Evolutionary conservation across 1,140 invertebrate genomes (phyloP).

Genomic region (Daktulosphaira vitifoliae): DNA sequence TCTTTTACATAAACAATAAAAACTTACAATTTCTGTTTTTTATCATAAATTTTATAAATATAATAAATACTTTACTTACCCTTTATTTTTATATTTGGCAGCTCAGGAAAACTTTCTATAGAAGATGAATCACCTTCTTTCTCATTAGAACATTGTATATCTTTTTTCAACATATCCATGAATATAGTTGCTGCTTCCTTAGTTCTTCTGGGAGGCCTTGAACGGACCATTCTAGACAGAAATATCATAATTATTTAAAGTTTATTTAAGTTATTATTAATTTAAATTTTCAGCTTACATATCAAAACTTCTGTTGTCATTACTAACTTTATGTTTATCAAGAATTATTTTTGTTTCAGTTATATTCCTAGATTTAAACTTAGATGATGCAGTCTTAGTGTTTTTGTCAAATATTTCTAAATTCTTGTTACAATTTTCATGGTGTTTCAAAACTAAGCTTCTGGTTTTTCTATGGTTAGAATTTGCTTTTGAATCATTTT

Average conservation of each 20-base stretch:
- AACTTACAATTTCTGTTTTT: no score
- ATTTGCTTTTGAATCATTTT: conserved; percentile 20
- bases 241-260: conserved; percentile 13
- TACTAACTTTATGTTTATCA: conserved; percentile 5
- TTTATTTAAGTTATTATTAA: background rate
- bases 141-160: conserved; percentile 50
- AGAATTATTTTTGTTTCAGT: conserved; percentile 6
- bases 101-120: conserved; percentile 56
- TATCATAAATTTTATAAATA: no score
- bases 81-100: conserved; percentile 54
- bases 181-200: conserved; percentile 66
- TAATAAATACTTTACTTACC: conserved; percentile 35
- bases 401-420: conserved; percentile 35
- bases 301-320: no score
- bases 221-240: conserved; percentile 31
- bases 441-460: conserved; percentile 22
- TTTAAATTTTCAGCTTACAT: background rate
- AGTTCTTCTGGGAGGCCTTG: conserved; percentile 57
- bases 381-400: conserved; percentile 33
- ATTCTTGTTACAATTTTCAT: conserved; percentile 15
- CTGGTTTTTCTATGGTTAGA: conserved; percentile 26
- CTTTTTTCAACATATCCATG: conserved; percentile 63
- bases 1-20: no score
- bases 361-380: conserved; percentile 3
- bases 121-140: conserved; percentile 52